phyloP scores from a whole-genome alignment of 2,797 vertebrate species.

The Muscicapa comitata region DNA sequence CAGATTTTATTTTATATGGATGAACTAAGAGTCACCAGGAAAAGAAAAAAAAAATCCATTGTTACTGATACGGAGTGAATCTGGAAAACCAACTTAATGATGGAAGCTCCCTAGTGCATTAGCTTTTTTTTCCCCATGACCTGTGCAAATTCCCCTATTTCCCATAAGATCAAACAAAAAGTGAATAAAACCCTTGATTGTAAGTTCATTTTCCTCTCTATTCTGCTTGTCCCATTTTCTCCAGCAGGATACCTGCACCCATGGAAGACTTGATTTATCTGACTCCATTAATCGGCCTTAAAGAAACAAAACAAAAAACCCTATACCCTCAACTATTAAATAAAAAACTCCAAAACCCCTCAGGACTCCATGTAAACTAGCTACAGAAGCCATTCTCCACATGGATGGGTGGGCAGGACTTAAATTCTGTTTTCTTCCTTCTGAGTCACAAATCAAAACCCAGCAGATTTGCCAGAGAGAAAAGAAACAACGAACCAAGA shows the following conservation, averaged over 20 bases:
- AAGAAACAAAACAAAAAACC: neutral
- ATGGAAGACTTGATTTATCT: neutral
- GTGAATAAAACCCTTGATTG: fast-evolving
- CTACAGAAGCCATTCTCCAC: neutral
- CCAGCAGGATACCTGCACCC: neutral
- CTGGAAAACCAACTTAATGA: neutral
- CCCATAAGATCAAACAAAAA: neutral
- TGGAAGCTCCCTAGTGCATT: neutral
- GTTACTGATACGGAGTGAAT: neutral
- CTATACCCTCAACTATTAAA: neutral
- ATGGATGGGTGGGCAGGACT: neutral
- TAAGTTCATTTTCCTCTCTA: neutral
- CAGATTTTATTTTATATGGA: neutral
- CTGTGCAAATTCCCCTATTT: neutral
- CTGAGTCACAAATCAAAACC: neutral
- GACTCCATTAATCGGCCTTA: neutral
- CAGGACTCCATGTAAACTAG: neutral
- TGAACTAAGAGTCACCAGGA: neutral
- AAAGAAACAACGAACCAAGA: neutral
- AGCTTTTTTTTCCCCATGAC: neutral
- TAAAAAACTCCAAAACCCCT: neutral
- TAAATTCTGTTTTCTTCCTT: neutral
- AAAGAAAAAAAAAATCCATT: neutral
- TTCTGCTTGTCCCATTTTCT: neutral
- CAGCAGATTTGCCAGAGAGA: neutral